Evolutionary conservation across 2,113 vertebrate species (phyloP), one percentile per base, ranked within the genome.

Genomic region (Thymallus thymallus): DNA sequence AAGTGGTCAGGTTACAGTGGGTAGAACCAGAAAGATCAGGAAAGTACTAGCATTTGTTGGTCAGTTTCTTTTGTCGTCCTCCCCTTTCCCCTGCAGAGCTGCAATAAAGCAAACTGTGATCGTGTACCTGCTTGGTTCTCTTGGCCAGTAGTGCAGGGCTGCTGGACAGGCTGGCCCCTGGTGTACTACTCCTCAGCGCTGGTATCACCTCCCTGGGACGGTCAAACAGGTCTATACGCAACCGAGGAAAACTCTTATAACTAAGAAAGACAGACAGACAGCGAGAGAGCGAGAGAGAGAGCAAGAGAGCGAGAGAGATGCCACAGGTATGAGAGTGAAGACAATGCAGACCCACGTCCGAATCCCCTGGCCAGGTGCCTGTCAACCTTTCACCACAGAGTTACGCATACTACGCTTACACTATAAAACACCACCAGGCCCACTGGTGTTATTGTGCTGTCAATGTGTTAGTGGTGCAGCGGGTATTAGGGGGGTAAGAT

Each of bases 61-160:
- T 18, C 14, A 51, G 14, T 51, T 51, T 14, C 16, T 51, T 51
- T 14, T 51, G 48, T 51, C 18, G 14, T 51, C 18, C 5, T 18
- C 14, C 16, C 16, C 48, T 16, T 5, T 18, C 6, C 48, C 12
- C 16, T 18, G 16, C 16, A 14, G 14, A 16, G 16, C 14, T 51
- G 3, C 48, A 51, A 51, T 16, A 41, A 10, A 41, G 35, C 9
- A 41, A 41, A 41, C 35, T 2, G 9, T 29, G 35, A 41, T 41
- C 9, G 14, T 84, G 80, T 68, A 98, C 98, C 96, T 99, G 98
- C 87, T 98, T 98, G 6, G 96, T 99, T 88, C 98, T 95, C 86
- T 97, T 99, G 71, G 96, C 95, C 92, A 97, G 94, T 10, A 98
- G 94, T 3, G 96, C 96, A 64, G 97, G 97, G 81, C 96, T 99